Percentiles rank a stretch among this genome's conserved stretches.
Conservation (phyloP, 2,797 vertebrate species). For the Tamandua tetradactyla region DNA sequence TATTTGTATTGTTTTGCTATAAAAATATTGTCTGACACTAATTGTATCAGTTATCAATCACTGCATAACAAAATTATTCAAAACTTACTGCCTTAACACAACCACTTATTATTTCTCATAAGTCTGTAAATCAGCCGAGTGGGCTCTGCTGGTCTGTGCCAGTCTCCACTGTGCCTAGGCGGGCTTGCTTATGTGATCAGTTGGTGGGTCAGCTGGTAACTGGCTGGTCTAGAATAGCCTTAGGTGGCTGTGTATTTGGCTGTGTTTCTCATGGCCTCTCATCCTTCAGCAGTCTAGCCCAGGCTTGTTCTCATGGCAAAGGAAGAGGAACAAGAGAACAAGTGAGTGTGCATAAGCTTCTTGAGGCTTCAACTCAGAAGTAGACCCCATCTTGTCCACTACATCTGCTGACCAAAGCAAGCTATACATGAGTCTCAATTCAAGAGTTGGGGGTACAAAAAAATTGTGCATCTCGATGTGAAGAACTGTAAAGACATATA, state of each 20-base stretch:
- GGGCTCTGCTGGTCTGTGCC: not conserved
- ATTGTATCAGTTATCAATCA: not conserved
- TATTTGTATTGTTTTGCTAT: constrained; percentile 20
- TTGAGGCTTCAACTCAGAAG: not conserved
- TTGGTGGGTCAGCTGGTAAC: not conserved
- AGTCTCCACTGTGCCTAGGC: not conserved
- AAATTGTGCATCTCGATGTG: not conserved
- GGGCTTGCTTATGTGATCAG: not conserved
- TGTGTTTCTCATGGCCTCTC: not conserved
- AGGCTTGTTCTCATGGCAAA: not conserved
- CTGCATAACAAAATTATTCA: not conserved
- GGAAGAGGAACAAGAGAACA: not conserved
- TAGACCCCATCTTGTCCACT: not conserved
- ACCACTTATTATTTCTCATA: not conserved
- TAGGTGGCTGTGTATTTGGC: not conserved
- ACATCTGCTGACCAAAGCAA: not conserved
- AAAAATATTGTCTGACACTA: not conserved
- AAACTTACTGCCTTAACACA: not conserved
- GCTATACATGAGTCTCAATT: not conserved
- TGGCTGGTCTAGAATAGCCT: not conserved
- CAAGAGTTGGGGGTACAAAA: not conserved
- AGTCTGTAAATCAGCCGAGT: not conserved
- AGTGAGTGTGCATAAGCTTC: not conserved
- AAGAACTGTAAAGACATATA: not conserved
- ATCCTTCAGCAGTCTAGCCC: not conserved